Conservation (phyloP, 2,113 vertebrate genomes). For the Istiophorus platypterus region DNA sequence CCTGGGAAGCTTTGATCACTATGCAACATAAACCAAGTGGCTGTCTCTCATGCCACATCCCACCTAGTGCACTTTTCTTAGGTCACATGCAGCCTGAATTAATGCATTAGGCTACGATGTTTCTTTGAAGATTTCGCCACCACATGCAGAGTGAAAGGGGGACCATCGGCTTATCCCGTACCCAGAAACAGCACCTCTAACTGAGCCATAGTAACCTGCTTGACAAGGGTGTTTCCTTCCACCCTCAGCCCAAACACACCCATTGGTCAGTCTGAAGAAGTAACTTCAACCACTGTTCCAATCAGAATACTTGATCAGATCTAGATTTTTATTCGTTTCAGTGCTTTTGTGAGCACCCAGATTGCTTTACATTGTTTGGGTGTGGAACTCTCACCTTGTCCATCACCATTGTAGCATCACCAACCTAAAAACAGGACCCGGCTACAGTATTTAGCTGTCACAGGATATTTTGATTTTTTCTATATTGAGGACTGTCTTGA, state of each 20-base stretch:
- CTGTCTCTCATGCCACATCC: slow-evolving; percentile 64
- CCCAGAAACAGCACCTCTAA: slow-evolving; percentile 91
- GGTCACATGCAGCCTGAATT: slow-evolving; percentile 54
- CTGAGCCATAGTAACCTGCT: slow-evolving; percentile 96
- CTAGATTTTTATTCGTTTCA: slow-evolving; percentile 66
- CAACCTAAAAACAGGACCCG: slow-evolving; percentile 66
- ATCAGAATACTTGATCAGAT: slow-evolving; percentile 76
- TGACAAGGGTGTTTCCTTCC: slow-evolving; percentile 89
- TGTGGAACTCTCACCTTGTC: slow-evolving; percentile 75
- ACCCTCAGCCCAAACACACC: slow-evolving; percentile 90
- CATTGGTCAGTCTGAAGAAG: slow-evolving; percentile 81
- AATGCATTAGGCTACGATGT: slow-evolving; percentile 82
- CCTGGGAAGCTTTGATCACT: slow-evolving; percentile 99
- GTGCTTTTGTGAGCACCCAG: slow-evolving; percentile 73
- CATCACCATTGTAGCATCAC: slow-evolving; percentile 82
- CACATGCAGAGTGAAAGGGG: slow-evolving; percentile 84
- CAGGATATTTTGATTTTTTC: slow-evolving; percentile 62
- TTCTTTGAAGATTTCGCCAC: slow-evolving; percentile 84
- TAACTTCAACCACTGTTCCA: slow-evolving; percentile 74
- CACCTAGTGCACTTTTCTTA: slow-evolving; percentile 69
- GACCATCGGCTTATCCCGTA: slow-evolving; percentile 71
- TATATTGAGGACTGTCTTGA: slow-evolving; percentile 58
- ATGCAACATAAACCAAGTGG: slow-evolving; percentile 96
- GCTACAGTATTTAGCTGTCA: slow-evolving; percentile 69
- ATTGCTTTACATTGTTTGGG: slow-evolving; percentile 71